A percentile compares a stretch with the other conserved stretches of the same genome.
These are phyloP conservation scores for Urocitellus parryii DNA, from an alignment of 2,113 vertebrate genomes.

Conservation along the genomic window DNA sequence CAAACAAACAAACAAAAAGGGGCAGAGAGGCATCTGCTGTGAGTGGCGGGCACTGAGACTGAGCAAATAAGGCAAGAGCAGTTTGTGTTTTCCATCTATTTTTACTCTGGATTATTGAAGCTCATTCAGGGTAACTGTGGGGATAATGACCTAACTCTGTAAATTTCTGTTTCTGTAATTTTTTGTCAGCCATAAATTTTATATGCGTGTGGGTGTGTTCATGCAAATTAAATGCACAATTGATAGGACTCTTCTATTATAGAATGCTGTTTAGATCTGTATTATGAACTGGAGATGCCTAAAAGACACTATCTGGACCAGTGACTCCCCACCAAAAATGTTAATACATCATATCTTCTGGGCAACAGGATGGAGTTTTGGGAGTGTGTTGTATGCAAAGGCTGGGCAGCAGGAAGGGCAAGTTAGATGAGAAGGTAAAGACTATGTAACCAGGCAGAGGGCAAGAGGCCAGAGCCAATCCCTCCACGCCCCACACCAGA, in stretches of 20 bases:
- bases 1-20: background rate
- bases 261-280: background rate
- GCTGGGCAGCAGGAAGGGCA: background rate
- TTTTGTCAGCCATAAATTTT: background rate
- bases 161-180: slow-evolving; percentile 7
- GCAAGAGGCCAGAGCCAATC: background rate
- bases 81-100: background rate
- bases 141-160: background rate
- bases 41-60: background rate
- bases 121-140: background rate
- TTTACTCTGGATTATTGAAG: background rate
- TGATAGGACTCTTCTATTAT: background rate
- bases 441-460: background rate
- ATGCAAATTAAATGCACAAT: slow-evolving; percentile 14
- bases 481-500: background rate
- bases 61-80: background rate
- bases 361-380: background rate
- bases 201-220: background rate
- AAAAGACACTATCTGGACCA: background rate
- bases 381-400: background rate
- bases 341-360: background rate
- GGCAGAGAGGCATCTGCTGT: background rate
- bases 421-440: background rate
- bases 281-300: background rate
- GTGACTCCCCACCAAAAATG: background rate